Conservation (phyloP, 2,113 vertebrate genomes). For the Scopus umbretta region DNA sequence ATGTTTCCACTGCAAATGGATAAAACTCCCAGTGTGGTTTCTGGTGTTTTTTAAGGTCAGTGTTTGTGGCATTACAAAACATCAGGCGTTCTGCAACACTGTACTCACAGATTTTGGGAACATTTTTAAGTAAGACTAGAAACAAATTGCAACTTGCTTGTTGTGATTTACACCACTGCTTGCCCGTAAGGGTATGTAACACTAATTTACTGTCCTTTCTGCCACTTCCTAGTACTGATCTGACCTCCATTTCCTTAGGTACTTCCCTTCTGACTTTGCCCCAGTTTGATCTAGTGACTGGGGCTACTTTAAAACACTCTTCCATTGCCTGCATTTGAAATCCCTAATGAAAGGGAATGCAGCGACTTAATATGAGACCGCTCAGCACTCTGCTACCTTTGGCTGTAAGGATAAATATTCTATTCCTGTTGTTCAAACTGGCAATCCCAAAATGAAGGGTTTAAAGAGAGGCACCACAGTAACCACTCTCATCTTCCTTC, state of each 20-base stretch:
- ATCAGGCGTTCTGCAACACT: neutral
- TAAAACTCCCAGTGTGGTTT: constrained; percentile 23
- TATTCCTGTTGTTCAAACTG: neutral
- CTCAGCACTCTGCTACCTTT: neutral
- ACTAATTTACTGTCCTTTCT: neutral
- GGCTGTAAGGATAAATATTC: neutral
- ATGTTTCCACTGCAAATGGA: constrained; percentile 25
- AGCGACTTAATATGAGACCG: neutral
- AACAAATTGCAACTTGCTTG: neutral
- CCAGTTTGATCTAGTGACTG: neutral
- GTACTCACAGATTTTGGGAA: neutral
- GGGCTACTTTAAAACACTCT: neutral
- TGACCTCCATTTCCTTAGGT: neutral
- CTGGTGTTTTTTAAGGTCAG: constrained; percentile 44
- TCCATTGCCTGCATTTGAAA: neutral
- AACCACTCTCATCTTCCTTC: neutral
- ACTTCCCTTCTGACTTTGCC: neutral
- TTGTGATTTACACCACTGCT: neutral
- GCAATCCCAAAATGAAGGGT: neutral
- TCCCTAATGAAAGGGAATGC: neutral
- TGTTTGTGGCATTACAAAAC: neutral
- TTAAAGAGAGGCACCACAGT: neutral
- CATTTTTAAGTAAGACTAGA: neutral
- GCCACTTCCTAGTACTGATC: neutral
- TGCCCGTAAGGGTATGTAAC: neutral